phyloP scores from a whole-genome alignment of 2,113 vertebrate species.

The Syrmaticus mikado region DNA sequence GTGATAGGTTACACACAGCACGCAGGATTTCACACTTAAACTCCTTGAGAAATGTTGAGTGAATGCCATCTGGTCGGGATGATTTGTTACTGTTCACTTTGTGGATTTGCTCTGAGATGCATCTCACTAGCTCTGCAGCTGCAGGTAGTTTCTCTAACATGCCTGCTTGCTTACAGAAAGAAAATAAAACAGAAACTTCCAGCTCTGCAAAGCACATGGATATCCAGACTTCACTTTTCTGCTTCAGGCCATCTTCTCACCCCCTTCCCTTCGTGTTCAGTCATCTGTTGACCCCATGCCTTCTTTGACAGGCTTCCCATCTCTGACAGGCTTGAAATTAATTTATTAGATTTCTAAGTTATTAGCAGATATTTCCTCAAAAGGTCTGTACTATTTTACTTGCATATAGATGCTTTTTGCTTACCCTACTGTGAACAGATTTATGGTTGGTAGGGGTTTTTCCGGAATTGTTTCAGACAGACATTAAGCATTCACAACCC shows the following conservation, averaged over 20 bases:
- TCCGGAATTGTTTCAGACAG: background rate
- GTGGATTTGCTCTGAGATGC: background rate
- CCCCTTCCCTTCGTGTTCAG: background rate
- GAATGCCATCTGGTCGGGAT: slow-evolving; percentile 55
- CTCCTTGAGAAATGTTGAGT: background rate
- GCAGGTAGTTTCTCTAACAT: background rate
- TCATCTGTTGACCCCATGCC: background rate
- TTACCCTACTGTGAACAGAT: background rate
- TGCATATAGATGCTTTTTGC: background rate
- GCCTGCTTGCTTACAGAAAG: background rate
- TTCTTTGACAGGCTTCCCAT: background rate
- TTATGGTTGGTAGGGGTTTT: background rate
- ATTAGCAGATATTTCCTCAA: background rate
- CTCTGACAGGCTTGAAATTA: background rate
- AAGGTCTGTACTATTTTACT: slow-evolving; percentile 13
- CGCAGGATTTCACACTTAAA: slow-evolving; percentile 55
- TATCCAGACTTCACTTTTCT: background rate
- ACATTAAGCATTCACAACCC: accelerated
- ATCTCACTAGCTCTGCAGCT: background rate
- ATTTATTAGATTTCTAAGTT: background rate
- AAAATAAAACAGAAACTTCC: background rate
- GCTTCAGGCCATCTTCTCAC: slow-evolving; percentile 36
- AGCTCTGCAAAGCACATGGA: background rate
- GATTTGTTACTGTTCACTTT: slow-evolving; percentile 42
- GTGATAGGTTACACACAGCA: slow-evolving; percentile 60